phyloP scores from a whole-genome alignment of 2,888 invertebrate genomes.

The Dilophus febrilis region DNA sequence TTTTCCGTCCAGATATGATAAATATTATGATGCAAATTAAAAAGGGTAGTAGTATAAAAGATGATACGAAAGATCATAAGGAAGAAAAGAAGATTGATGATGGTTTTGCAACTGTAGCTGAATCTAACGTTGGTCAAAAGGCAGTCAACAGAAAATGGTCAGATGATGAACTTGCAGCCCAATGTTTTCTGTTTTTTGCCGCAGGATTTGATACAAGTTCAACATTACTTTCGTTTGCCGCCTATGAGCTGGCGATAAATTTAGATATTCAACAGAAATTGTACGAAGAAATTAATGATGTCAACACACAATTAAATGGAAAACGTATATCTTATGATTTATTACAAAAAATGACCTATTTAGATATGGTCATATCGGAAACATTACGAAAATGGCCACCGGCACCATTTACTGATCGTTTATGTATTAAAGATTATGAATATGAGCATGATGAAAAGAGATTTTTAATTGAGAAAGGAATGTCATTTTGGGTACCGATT shows the following conservation, averaged over 20 bases:
- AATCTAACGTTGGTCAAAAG: constrained; percentile 18
- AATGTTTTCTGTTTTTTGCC: constrained; percentile 33
- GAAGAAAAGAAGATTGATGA: background rate
- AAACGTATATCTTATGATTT: constrained; percentile 34
- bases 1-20: constrained; percentile 12
- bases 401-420: constrained; percentile 28
- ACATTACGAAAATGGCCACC: constrained; percentile 33
- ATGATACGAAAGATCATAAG: constrained; percentile 5
- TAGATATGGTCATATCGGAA: constrained; percentile 44
- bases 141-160: constrained; percentile 12
- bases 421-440: constrained; percentile 34
- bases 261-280: constrained; percentile 24
- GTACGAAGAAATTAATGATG: constrained; percentile 32
- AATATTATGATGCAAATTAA: constrained; percentile 12
- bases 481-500: constrained; percentile 24
- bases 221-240: constrained; percentile 25
- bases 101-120: constrained; percentile 26
- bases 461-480: constrained; percentile 18
- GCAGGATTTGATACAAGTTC: constrained; percentile 35
- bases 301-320: constrained; percentile 19
- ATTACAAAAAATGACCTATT: constrained; percentile 36
- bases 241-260: constrained; percentile 29
- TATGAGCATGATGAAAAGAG: constrained; percentile 19
- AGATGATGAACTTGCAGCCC: constrained; percentile 32
- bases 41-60: constrained; percentile 6